Evolutionary conservation across 2,797 vertebrate species (phyloP).

Genomic region (Hippocampus kuda): DNA sequence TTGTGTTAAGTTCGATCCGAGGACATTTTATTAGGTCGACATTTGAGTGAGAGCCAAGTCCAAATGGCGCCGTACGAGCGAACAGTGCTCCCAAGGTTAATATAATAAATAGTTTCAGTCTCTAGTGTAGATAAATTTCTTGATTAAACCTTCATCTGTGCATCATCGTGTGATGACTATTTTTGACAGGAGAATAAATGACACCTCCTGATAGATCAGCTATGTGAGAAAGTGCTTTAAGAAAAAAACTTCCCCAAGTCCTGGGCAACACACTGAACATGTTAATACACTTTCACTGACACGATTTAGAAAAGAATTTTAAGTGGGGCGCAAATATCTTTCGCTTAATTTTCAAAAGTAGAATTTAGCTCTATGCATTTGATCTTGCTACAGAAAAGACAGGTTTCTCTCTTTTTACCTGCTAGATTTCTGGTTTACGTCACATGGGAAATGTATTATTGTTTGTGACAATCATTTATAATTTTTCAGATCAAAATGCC

Average conservation of each 20-base stretch:
- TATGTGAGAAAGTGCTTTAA: too few relatives aligned
- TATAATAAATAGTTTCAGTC: too few relatives aligned
- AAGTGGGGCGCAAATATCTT: background rate
- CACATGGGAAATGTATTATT: background rate
- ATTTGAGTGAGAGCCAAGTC: too few relatives aligned
- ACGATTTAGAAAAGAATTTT: background rate
- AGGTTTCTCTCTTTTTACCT: background rate
- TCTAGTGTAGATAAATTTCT: too few relatives aligned
- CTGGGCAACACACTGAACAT: background rate
- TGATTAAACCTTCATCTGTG: background rate
- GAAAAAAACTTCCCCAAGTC: background rate
- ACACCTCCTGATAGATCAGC: too few relatives aligned
- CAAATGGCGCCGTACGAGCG: too few relatives aligned
- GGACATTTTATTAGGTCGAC: background rate
- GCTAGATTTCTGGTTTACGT: background rate
- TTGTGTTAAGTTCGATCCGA: background rate
- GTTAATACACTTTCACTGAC: background rate
- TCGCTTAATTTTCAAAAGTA: too few relatives aligned
- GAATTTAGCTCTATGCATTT: background rate
- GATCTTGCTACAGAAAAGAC: background rate
- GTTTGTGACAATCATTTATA: too few relatives aligned
- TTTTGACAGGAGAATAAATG: background rate
- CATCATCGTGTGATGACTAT: background rate
- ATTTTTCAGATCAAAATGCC: too few relatives aligned
- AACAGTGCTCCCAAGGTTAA: background rate